A percentile compares a stretch with the other conserved stretches of the same genome.
phyloP scores from a whole-genome alignment of 2,797 vertebrate species.

The Hydrolagus colliei region DNA sequence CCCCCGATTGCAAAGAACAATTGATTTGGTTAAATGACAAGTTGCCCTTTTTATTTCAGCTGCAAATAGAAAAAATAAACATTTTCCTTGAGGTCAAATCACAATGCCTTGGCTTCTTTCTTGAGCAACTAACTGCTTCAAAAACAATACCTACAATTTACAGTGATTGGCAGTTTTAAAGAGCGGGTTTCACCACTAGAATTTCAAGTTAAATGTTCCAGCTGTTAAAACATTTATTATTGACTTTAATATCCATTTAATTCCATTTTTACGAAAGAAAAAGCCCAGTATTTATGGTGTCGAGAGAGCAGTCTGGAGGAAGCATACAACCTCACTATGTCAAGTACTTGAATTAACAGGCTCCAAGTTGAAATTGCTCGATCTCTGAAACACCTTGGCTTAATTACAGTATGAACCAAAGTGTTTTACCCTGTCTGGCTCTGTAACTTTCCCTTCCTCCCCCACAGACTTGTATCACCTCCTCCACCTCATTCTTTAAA shows the following conservation, averaged over 20 bases:
- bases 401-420: neutral
- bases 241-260: neutral
- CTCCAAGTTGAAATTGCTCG: neutral
- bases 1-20: too few species aligned
- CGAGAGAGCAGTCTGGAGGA: neutral
- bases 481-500: too few species aligned
- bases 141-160: too few species aligned
- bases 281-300: neutral
- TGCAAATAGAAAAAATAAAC: too few species aligned
- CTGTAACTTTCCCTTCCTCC: too few species aligned
- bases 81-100: too few species aligned
- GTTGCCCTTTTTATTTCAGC: too few species aligned
- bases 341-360: neutral
- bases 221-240: neutral
- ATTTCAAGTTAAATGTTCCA: slow-evolving; percentile 5
- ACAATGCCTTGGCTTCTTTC: too few species aligned
- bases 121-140: too few species aligned
- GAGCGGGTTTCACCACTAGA: neutral
- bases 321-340: neutral
- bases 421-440: too few species aligned
- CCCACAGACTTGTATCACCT: too few species aligned
- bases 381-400: neutral
- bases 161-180: neutral
- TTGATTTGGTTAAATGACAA: too few species aligned
- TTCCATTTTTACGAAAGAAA: neutral